These are phyloP conservation scores for Orchesella flavescens DNA, from an alignment of 2,888 invertebrate species.

Conservation along the genomic window DNA sequence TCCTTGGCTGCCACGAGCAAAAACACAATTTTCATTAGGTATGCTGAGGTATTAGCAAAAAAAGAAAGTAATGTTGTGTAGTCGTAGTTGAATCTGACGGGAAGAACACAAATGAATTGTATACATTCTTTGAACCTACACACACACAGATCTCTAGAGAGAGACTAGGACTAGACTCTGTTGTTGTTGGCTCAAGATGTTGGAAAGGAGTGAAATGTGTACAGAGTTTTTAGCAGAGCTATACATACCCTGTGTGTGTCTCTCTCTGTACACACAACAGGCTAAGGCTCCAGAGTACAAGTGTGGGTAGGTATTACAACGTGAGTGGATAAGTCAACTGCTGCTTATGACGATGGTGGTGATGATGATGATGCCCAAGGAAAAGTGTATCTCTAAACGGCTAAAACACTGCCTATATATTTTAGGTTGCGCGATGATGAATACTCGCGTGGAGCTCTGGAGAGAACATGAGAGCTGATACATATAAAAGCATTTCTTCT, in stretches of 20 bases:
- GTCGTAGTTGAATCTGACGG: constrained; percentile 20
- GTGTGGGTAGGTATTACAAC: not conserved
- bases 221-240: constrained; percentile 20
- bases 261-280: not conserved
- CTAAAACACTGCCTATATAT: constrained; percentile 10
- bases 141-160: constrained; percentile 21
- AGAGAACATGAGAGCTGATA: not conserved
- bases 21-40: constrained; percentile 46
- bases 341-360: too few species aligned
- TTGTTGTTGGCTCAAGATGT: constrained; percentile 22
- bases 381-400: not conserved
- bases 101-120: constrained; percentile 20
- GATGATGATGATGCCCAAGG: too few species aligned
- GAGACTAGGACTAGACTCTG: constrained; percentile 13
- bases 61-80: constrained; percentile 7
- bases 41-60: constrained; percentile 27
- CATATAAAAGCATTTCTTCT: not conserved
- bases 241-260: not conserved
- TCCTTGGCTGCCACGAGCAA: constrained; percentile 53
- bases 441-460: not conserved
- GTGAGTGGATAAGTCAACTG: too few species aligned
- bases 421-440: constrained; percentile 10
- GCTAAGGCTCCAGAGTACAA: not conserved
- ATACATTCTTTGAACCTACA: constrained; percentile 19
- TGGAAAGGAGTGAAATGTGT: constrained; percentile 14